Conservation (phyloP, 2,113 vertebrate species). For the Promerops cafer region DNA sequence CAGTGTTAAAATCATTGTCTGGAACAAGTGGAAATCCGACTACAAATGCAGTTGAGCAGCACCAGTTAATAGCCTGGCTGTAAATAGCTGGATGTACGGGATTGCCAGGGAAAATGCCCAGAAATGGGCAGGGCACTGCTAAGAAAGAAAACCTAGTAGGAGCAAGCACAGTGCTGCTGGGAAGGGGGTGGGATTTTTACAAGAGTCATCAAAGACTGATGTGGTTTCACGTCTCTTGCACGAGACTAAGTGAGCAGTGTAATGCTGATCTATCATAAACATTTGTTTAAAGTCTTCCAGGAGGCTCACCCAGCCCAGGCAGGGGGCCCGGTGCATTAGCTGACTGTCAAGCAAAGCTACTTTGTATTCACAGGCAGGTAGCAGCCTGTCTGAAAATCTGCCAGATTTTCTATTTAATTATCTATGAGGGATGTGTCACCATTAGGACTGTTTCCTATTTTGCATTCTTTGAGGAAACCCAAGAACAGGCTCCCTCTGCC, state of each 20-base stretch:
- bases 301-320: not conserved
- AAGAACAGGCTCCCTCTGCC: not conserved
- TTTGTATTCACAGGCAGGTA: constrained; percentile 30
- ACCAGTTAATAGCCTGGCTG: not conserved
- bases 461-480: not conserved
- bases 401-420: constrained; percentile 12
- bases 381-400: constrained; percentile 4
- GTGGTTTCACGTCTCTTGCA: not conserved
- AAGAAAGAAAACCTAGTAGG: not conserved
- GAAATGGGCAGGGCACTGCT: not conserved
- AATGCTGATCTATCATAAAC: not conserved
- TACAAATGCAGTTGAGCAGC: not conserved
- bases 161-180: not conserved
- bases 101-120: not conserved
- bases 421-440: not conserved
- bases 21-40: not conserved
- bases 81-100: not conserved
- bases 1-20: not conserved
- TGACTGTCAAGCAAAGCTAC: not conserved
- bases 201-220: not conserved
- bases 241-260: not conserved
- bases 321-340: not conserved
- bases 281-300: not conserved
- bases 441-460: not conserved
- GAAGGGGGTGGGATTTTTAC: not conserved